Evolutionary conservation across 2,113 vertebrate genomes (phyloP), one percentile per base, ranked within the genome.

Genomic region (Columba livia): DNA sequence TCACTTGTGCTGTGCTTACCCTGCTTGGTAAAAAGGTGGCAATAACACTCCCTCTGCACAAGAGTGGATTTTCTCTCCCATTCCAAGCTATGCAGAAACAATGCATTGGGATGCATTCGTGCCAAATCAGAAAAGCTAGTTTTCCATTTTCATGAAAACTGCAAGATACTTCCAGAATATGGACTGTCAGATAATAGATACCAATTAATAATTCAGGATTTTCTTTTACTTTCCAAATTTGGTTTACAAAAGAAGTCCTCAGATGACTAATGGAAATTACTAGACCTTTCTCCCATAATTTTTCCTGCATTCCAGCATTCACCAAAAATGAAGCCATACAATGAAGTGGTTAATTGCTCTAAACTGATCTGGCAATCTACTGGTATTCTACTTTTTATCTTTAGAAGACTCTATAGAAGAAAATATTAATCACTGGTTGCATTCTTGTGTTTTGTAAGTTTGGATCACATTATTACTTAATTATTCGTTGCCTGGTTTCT

Each of bases 401-500:
- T 69, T 73, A 97, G 91, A 96, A 85, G 74, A 93, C 40, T 82
- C 21, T 42, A 81, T 90, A 61, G 85, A 95, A 94, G 83, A 96
- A 94, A 96, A 89, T 84, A 89, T 92, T 93, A 20, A 72, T 77
- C 87, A 87, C 36, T 97, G 80, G 80, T 78, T 97, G 44, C 72
- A 97, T 90, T 97, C 69, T 75, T 94, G 75, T 89, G 89, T 82
- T 96, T 93, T 87, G 69, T 97, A 96, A 96, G 92, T 97, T 69
- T 93, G 62, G 32, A 9, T 71, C 23, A n/a, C 47, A 19, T 75
- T 69, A 31, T 79, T 69, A 42, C 48, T n/a, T 44, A 61, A 80
- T 32, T 53, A 40, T 62, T 70, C 32, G 12, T 60, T 73, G 18
- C 32, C 12, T 42, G 13, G 24, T 77, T 53, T 73, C 40, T 62